These are phyloP conservation scores for Notarius quadriscutis DNA, from an alignment of 2,113 vertebrate species.

Conservation along the genomic window DNA sequence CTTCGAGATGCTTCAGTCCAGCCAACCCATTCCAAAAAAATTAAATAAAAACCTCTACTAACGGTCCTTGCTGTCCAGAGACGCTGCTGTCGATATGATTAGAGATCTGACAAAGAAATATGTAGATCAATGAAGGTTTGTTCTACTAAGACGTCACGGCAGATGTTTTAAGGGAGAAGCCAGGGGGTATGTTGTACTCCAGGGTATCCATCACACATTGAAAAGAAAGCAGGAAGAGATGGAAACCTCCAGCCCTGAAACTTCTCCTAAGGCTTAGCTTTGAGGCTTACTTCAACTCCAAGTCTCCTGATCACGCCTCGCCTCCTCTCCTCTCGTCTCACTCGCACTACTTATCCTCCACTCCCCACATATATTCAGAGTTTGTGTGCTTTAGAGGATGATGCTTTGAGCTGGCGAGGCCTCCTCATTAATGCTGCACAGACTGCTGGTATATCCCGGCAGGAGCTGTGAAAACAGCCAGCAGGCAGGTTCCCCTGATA, in stretches of 20 bases:
- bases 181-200: slow-evolving; percentile 7
- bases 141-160: neutral
- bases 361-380: neutral
- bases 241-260: slow-evolving; percentile 13
- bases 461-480: slow-evolving; percentile 52
- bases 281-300: slow-evolving; percentile 23
- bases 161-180: slow-evolving; percentile 21
- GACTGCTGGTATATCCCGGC: slow-evolving; percentile 43
- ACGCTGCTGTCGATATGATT: neutral
- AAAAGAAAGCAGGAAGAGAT: slow-evolving; percentile 5
- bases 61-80: neutral
- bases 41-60: neutral
- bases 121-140: neutral
- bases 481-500: slow-evolving; percentile 57
- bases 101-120: slow-evolving; percentile 7
- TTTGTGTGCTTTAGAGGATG: slow-evolving; percentile 28
- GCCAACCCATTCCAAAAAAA: neutral
- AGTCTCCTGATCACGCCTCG: slow-evolving; percentile 22
- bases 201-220: neutral
- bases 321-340: neutral
- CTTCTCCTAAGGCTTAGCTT: slow-evolving; percentile 33
- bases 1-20: neutral
- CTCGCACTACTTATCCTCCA: neutral
- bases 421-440: slow-evolving; percentile 30
- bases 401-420: slow-evolving; percentile 25